Conservation (phyloP, 2,888 invertebrate genomes). For the Hylaea fasciaria region DNA sequence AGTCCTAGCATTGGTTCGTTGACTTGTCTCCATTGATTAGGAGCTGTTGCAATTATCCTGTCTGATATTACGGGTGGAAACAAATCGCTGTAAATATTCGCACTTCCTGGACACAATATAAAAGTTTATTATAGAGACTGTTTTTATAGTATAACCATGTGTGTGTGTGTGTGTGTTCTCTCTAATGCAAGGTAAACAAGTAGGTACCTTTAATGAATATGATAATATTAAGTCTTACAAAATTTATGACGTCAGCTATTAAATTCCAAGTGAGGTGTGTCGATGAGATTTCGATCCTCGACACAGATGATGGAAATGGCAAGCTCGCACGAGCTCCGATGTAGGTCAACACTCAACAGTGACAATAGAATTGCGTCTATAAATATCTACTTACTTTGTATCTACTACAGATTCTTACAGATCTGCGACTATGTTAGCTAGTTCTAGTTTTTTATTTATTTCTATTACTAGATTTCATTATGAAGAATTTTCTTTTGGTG, state of each 20-base stretch:
- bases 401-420: slow-evolving; percentile 40
- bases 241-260: slow-evolving; percentile 30
- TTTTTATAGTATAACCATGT: too few species aligned
- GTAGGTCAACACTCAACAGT: slow-evolving; percentile 49
- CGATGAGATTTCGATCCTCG: slow-evolving; percentile 46
- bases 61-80: slow-evolving; percentile 9
- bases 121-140: too few species aligned
- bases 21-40: slow-evolving; percentile 35
- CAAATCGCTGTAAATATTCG: slow-evolving; percentile 2
- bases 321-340: slow-evolving; percentile 40
- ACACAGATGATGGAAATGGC: slow-evolving; percentile 36
- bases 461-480: too few species aligned
- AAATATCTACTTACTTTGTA: too few species aligned
- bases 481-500: too few species aligned
- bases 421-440: slow-evolving; percentile 1
- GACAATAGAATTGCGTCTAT: slow-evolving; percentile 61
- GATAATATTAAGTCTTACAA: slow-evolving; percentile 5
- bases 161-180: too few species aligned
- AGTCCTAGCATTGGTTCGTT: slow-evolving; percentile 39
- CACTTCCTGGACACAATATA: neutral
- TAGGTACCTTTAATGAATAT: neutral
- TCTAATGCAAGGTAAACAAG: too few species aligned
- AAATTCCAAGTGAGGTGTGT: slow-evolving; percentile 51
- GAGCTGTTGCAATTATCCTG: slow-evolving; percentile 31
- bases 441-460: too few species aligned